These are phyloP conservation scores for Mus caroli DNA, from an alignment of 2,797 vertebrate genomes.

Conservation along the genomic window DNA sequence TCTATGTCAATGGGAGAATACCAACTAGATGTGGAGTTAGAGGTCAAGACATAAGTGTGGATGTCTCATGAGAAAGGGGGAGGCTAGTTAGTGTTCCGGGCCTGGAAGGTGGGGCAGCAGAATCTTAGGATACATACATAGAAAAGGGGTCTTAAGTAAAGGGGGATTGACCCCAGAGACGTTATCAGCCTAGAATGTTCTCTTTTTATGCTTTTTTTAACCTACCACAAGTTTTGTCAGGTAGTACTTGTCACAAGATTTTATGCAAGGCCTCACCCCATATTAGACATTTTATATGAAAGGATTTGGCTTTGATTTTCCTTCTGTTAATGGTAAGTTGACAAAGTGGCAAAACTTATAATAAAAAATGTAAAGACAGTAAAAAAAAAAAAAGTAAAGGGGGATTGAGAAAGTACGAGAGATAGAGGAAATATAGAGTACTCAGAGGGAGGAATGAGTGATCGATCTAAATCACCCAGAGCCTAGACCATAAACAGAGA, in stretches of 20 bases:
- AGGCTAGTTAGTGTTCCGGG: neutral
- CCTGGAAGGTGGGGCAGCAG: neutral
- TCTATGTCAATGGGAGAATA: neutral
- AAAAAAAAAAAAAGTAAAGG: too few species aligned
- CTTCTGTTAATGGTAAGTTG: conserved; percentile 69
- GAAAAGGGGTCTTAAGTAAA: neutral
- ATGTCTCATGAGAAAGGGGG: neutral
- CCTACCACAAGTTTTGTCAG: conserved; percentile 86
- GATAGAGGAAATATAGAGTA: neutral
- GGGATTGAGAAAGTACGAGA: too few species aligned
- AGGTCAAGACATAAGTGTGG: neutral
- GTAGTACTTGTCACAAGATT: conserved; percentile 79
- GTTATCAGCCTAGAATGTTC: conserved; percentile 88
- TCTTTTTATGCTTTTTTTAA: conserved; percentile 84
- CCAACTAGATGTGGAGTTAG: neutral
- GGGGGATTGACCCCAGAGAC: conserved; percentile 75
- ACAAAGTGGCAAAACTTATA: conserved; percentile 78
- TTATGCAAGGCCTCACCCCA: conserved; percentile 81
- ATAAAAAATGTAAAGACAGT: conserved; percentile 60
- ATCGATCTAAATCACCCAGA: neutral
- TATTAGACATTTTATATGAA: conserved; percentile 65
- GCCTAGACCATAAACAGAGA: neutral
- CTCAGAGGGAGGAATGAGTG: neutral
- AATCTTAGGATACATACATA: conserved; percentile 56
- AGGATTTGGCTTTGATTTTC: conserved; percentile 76